Base-by-base conservation (phyloP, 1,140 invertebrate genomes). In the Drosophila kohkoa region DNA sequence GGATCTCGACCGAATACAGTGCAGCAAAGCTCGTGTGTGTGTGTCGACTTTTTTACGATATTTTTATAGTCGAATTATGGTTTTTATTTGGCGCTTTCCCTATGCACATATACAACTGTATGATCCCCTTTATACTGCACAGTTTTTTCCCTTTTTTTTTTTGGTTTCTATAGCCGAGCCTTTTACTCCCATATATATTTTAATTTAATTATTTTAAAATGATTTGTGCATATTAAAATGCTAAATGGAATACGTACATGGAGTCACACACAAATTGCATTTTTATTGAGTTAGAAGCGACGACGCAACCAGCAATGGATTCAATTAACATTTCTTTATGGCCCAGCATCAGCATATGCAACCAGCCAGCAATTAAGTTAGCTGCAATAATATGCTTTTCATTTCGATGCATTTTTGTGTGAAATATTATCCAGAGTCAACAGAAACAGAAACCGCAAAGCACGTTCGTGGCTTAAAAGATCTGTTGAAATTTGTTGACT, bases 21-120 rank as follows among this genome's bases (percentile, higher is more conserved):
- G 52, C 69, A 32, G 28, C n/a, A 52, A 0, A 25, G 20, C 49
- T 20, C 54, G 48, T 65, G 45, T 67, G 54, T 77, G 43, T 89
- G 74, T 59, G 77, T 67, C 67, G 69, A 65, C 67, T 75, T 89
- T 82, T 89, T 89, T 89, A 89, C 70, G 85, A 81, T 82, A 89
- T 89, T 89, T 89, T 89, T 89, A 89, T 89, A 85, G 85, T 81
- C 85, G 85, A 89, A 89, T 89, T 89, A 89, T 89, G 85, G 85
- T 89, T 89, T 89, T 89, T 89, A 88, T 88, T 89, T 88, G 81
- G 69, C 85, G 79, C 79, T 79, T 73, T 66, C 57, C 52, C 65
- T 58, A 51, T 66, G 57, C 16, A 72, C 13, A 70, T 32, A 45
- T 43, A 75, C 52, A 35, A 2, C 35, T 30, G 45, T 74, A 58